Percentiles rank a stretch among this genome's conserved stretches.
These are phyloP conservation scores for Dromas ardeola DNA, from an alignment of 2,113 vertebrate species.

Conservation along the genomic window DNA sequence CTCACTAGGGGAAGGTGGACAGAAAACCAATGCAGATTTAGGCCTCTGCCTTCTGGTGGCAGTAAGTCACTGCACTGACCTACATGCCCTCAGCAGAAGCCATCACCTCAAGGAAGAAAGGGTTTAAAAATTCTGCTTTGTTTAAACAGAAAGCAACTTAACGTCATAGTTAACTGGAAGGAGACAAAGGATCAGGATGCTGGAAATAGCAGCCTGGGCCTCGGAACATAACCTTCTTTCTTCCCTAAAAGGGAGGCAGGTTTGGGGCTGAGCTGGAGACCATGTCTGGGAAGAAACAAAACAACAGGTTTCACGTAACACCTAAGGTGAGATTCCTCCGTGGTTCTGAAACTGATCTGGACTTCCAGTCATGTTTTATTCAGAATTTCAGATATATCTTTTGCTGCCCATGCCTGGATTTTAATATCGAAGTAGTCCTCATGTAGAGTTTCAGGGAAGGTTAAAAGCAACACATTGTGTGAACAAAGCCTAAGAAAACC, in stretches of 20 bases:
- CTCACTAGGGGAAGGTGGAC: neutral
- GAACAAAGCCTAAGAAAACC: neutral
- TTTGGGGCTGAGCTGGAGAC: neutral
- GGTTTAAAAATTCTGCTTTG: neutral
- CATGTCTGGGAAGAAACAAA: neutral
- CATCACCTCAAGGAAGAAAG: neutral
- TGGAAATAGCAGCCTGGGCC: neutral
- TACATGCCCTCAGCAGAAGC: neutral
- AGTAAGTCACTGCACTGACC: neutral
- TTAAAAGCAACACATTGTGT: neutral
- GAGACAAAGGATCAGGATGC: neutral
- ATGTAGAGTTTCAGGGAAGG: neutral
- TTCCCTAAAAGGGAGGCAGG: neutral
- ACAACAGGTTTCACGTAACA: neutral
- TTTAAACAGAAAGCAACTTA: neutral
- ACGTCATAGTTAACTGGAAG: neutral
- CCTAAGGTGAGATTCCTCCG: neutral
- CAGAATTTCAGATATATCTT: neutral
- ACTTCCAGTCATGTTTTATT: neutral
- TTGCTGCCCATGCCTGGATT: neutral
- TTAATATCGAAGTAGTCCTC: neutral
- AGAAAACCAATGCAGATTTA: neutral
- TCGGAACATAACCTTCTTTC: neutral
- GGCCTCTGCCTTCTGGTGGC: neutral
- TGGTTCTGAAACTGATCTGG: neutral